Base-by-base conservation (phyloP, 2,113 vertebrate genomes). In the Syngnathus floridae region DNA sequence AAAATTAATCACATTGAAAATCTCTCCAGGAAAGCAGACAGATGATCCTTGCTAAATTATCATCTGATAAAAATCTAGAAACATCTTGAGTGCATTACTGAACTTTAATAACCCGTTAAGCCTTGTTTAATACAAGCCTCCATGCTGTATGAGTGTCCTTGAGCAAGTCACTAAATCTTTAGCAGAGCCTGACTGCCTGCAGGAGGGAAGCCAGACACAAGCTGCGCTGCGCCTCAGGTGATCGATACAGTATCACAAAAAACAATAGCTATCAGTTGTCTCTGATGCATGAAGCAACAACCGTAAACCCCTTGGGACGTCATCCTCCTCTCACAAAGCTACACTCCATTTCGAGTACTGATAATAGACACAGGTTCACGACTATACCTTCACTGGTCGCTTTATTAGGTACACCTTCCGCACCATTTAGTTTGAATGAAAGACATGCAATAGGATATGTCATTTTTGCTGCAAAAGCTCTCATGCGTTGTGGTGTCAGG, bases 91-190 rank as follows among this genome's bases (percentile, higher is more conserved):
- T 58, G 35, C 10, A 19, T n/a, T n/a, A 59, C 31, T n/a, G 37
- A 60, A 38, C 58, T 60, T 60, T 21, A 48, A 19, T 48, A 48
- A 31, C 41, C 22, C 22, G 14, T 72, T 54, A 61, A 57, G 21
- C 52, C 21, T 57, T 17, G 10, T 67, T 66, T 45, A 45, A 43
- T 62, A 57, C 17, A 13, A 62, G 38, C 22, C 11, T 61, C 54
- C 69, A 62, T 66, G 52, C 65, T 61, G 55, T 48, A 65, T 54
- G 66, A 76, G 74, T 72, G 81, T 77, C 79, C 67, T 78, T 83
- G 79, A 82, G 77, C 77, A 82, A 84, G 70, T 71, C 60, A 36
- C 46, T 14, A 72, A 65, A 75, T 71, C 59, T 75, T 66, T 76
- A 72, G 67, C 63, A 54, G 66, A 38, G 45, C 26, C 65, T 70